Base-by-base conservation (phyloP, 2,888 invertebrate species). In the Brachyptera putata region DNA sequence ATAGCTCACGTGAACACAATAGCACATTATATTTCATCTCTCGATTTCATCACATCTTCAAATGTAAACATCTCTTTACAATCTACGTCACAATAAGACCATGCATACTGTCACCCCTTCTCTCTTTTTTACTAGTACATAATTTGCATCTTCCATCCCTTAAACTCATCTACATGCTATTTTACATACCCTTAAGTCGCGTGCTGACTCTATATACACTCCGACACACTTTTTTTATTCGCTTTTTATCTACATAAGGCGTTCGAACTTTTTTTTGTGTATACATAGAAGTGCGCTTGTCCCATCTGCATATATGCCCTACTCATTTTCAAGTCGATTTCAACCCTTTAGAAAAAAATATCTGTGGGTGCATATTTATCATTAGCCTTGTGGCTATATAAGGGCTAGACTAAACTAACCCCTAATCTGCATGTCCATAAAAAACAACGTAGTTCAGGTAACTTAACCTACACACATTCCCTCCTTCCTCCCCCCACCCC, bases 361-460 rank as follows among this genome's bases (percentile, higher is more conserved):
- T 53, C 53, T 16, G 53, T 53, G 53, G 53, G 53, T 53, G 53
- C 34, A 53, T 53, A 53, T 53, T 53, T 53, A 53, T 53, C 53
- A 53, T 53, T 53, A 53, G 53, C 53, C 53, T 34, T 36, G 53
- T 53, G 53, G 53, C 34, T 7, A 36, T 16, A 18, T 36, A 16
- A 22, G 53, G 53, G 22, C 24, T 46, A 24, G 21, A 43, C 18
- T 22, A 46, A 24, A 46, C 21, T 24, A 36, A 53, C 53, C 53
- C 53, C 34, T 36, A 34, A 53, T 53, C 53, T 53, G 53, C 53
- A 53, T 53, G 24, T 21, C n/a, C 18, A 18, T 34, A 22, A 5
- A 49, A 21, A 53, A 34, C 34, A 24, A n/a, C 21, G 30, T 30
- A 11, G 7, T 30, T 30, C 30, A 30, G 30, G 30, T 30, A 30